phyloP scores from a whole-genome alignment of 2,888 invertebrate genomes.

The Incurvaria masculella region DNA sequence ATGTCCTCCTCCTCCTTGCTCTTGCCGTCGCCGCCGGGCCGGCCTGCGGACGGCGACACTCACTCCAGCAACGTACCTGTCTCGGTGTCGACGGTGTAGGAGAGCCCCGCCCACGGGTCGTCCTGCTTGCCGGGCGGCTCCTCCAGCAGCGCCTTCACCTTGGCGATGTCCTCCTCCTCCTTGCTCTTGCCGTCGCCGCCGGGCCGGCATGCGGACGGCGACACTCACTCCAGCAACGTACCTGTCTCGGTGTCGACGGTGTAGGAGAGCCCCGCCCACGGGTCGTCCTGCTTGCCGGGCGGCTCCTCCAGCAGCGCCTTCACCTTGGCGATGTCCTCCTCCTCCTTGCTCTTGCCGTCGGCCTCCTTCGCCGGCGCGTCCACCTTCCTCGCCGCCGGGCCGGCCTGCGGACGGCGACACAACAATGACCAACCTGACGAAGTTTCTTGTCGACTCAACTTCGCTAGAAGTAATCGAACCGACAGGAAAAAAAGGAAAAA shows the following conservation, averaged over 20 bases:
- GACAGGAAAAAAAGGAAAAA: too few relatives aligned
- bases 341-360: constrained; percentile 25
- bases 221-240: constrained; percentile 23
- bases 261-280: constrained; percentile 80
- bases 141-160: constrained; percentile 64
- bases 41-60: constrained; percentile 19
- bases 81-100: constrained; percentile 82
- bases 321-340: constrained; percentile 51
- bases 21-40: constrained; percentile 34
- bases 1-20: constrained; percentile 53
- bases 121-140: constrained; percentile 47
- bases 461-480: too few relatives aligned
- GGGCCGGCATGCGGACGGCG: constrained; percentile 26
- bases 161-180: constrained; percentile 61
- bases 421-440: too few relatives aligned
- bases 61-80: constrained; percentile 57
- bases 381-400: constrained; percentile 42
- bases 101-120: constrained; percentile 78
- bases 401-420: too few relatives aligned
- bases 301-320: constrained; percentile 33
- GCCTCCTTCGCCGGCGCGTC: constrained; percentile 24
- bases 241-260: constrained; percentile 87
- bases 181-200: constrained; percentile 33
- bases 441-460: too few relatives aligned
- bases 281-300: constrained; percentile 57